Conservation (phyloP, 2,888 invertebrate genomes). For the Nowickia ferox region DNA sequence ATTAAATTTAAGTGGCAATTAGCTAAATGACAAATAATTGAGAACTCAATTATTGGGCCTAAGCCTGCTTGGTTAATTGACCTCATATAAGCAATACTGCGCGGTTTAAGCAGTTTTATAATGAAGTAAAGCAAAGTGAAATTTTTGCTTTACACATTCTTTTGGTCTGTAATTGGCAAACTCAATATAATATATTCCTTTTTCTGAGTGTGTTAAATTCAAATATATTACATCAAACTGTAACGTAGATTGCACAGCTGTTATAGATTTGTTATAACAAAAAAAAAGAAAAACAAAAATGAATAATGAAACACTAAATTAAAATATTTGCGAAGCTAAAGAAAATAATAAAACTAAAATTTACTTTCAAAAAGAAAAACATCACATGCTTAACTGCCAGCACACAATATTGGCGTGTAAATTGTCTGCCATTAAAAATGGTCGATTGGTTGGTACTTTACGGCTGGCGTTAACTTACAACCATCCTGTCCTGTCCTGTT, state of each 20-base stretch:
- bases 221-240: neutral
- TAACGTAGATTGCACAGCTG: neutral
- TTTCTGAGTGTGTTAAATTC: neutral
- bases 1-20: too few relatives aligned
- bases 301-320: neutral
- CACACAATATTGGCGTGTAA: slow-evolving; percentile 57
- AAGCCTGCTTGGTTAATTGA: too few relatives aligned
- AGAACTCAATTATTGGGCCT: too few relatives aligned
- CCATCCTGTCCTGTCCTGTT: neutral
- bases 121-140: too few relatives aligned
- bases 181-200: neutral
- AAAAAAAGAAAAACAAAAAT: neutral
- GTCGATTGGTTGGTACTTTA: slow-evolving; percentile 35
- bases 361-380: slow-evolving; percentile 1
- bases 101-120: too few relatives aligned
- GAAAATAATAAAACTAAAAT: slow-evolving; percentile 20
- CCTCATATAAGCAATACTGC: too few relatives aligned
- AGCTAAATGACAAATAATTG: too few relatives aligned
- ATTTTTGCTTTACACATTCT: too few relatives aligned
- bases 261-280: neutral
- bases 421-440: slow-evolving; percentile 52
- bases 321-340: neutral
- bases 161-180: too few relatives aligned
- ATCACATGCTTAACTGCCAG: slow-evolving; percentile 4
- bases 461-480: slow-evolving; percentile 28